These are phyloP conservation scores for Sebastes hubbsi DNA, from an alignment of 2,797 vertebrate species.

Conservation along the genomic window DNA sequence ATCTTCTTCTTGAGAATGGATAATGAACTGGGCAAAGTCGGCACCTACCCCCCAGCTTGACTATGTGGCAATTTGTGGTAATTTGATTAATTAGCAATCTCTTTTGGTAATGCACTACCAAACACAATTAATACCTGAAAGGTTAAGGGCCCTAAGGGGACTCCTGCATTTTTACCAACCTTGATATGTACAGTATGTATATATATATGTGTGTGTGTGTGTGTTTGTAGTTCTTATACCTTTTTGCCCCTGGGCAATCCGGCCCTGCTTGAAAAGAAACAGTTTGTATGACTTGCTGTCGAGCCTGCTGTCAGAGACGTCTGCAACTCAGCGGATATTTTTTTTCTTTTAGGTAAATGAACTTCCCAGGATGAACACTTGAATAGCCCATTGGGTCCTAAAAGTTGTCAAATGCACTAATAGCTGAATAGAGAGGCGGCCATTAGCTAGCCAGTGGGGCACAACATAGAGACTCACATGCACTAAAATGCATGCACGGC, in stretches of 20 bases:
- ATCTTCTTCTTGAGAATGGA: not conserved
- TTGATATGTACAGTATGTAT: too few relatives aligned
- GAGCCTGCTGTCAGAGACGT: not conserved
- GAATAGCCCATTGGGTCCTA: too few relatives aligned
- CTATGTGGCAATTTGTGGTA: not conserved
- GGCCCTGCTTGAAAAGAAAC: not conserved
- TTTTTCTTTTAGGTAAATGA: too few relatives aligned
- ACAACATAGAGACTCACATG: too few relatives aligned
- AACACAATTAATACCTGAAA: not conserved
- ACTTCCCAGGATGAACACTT: too few relatives aligned
- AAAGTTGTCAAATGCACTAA: too few relatives aligned
- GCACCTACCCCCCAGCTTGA: not conserved
- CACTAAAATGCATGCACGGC: too few relatives aligned
- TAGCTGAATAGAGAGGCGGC: too few relatives aligned
- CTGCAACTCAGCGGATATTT: too few relatives aligned
- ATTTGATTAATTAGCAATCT: conserved; percentile 8
- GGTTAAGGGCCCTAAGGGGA: not conserved
- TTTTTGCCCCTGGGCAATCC: not conserved
- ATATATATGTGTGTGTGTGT: too few relatives aligned
- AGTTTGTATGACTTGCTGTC: not conserved
- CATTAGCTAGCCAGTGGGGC: too few relatives aligned
- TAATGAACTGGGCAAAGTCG: not conserved
- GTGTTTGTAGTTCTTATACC: too few relatives aligned
- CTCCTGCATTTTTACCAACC: not conserved
- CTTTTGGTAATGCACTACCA: not conserved